Base-by-base conservation (phyloP, 1,140 invertebrate genomes). In the Oryctes rhinoceros region DNA sequence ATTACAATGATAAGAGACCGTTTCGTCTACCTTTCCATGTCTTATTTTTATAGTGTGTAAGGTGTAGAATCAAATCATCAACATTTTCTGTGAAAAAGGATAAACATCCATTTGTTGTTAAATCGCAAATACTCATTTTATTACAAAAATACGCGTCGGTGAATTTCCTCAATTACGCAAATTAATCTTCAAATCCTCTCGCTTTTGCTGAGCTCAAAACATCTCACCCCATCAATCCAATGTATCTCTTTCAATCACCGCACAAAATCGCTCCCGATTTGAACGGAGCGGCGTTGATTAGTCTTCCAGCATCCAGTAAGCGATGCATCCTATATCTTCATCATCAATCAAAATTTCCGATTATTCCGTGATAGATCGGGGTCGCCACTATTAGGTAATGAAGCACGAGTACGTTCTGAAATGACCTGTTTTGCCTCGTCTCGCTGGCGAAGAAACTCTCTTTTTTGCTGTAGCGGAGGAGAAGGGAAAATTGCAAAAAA, bases 301-400 rank as follows among this genome's bases (percentile, higher is more conserved):
- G 53, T 59, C 53, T n/a, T 59, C 53, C 15, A 59, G 18, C 53
- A 59, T n/a, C 39, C 39, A 44, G 39, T 44, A 44, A 44, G 5
- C 39, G 39, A 44, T 44, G 2, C 3, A 59, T 59, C 53, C 53
- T n/a, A 59, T 18, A 18, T 59, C 15, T 59, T 7, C 53, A 6
- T 59, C 53, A 59, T 59, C 53, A 59, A 59, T 59, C 53, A 59
- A 59, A 59, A 59, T 59, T 18, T 15, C 5, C 53, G 53, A 15
- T 59, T 59, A 59, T 59, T 4, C 53, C 1, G 11, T 59, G 53
- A 59, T 59, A 59, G 53, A 59, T 59, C 6, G 53, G 15, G 53
- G 18, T n/a, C 53, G 53, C 3, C 18, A 18, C 53, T 59, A 59
- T 18, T 59, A 59, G 53, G 53, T 59, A 59, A 59, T 59, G 53